Conservation (phyloP, 2,113 vertebrate species). For the Ardeotis arabs region DNA sequence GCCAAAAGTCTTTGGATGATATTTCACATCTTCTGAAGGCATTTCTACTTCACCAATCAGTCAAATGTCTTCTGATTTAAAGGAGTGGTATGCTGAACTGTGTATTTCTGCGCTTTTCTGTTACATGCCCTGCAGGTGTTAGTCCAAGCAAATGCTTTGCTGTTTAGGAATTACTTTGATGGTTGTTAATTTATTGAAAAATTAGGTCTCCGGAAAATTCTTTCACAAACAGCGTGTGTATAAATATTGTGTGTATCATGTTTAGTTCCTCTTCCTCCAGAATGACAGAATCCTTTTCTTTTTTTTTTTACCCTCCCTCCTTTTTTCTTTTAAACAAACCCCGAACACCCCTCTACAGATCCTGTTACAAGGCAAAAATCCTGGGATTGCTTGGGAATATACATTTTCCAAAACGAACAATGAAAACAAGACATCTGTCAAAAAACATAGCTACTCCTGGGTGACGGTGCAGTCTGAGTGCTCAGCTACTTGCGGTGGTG, state of each 20-base stretch:
- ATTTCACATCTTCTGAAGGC: neutral
- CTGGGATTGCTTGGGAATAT: conserved; percentile 93
- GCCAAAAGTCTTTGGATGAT: neutral
- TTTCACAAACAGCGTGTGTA: neutral
- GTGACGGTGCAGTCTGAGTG: conserved; percentile 87
- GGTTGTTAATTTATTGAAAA: neutral
- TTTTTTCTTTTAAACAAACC: neutral
- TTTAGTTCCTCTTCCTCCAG: neutral
- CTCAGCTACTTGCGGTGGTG: conserved; percentile 91
- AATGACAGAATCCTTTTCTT: neutral
- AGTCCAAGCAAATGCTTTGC: neutral
- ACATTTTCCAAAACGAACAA: conserved; percentile 79
- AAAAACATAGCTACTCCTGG: conserved; percentile 85
- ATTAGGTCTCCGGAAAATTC: neutral
- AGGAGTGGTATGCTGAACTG: accelerated
- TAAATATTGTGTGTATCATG: neutral
- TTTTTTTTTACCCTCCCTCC: neutral
- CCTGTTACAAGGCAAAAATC: conserved; percentile 94
- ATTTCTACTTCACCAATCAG: neutral
- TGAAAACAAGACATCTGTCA: conserved; percentile 71
- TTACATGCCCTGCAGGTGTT: neutral
- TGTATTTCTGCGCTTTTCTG: neutral
- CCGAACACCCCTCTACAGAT: conserved; percentile 74
- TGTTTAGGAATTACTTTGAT: neutral
- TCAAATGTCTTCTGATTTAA: neutral